phyloP scores from a whole-genome alignment of 1,140 invertebrate species.

The Mercenaria mercenaria region DNA sequence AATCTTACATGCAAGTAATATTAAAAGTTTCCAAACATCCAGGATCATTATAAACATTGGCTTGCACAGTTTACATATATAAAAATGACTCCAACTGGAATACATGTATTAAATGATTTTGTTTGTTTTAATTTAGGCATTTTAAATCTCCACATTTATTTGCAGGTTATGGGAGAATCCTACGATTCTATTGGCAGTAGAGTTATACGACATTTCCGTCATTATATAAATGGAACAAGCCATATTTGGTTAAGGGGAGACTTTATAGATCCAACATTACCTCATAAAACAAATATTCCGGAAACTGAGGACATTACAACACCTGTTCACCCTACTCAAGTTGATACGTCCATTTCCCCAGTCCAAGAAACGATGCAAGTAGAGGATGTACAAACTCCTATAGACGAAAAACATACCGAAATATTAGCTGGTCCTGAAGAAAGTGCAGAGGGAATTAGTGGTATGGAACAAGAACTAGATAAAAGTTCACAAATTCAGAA shows the following conservation, averaged over 20 bases:
- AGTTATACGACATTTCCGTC: slow-evolving; percentile 83
- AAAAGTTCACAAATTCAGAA: not conserved
- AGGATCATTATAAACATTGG: too few species aligned
- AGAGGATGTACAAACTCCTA: not conserved
- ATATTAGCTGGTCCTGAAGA: not conserved
- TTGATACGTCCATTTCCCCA: not conserved
- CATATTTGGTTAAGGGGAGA: slow-evolving; percentile 83
- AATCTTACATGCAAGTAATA: too few species aligned
- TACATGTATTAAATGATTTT: too few species aligned
- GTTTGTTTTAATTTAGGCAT: too few species aligned
- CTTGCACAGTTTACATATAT: too few species aligned
- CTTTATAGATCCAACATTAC: slow-evolving; percentile 73
- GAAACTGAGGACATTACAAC: not conserved
- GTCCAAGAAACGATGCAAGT: not conserved
- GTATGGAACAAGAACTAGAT: not conserved
- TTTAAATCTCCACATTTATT: too few species aligned
- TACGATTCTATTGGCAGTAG: slow-evolving; percentile 84
- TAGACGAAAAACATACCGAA: not conserved
- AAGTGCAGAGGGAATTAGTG: not conserved
- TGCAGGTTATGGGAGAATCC: slow-evolving; percentile 83
- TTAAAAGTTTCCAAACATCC: too few species aligned
- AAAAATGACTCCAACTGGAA: too few species aligned
- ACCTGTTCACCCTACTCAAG: not conserved
- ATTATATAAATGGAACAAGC: slow-evolving; percentile 79
- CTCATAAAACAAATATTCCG: not conserved